These are phyloP conservation scores for Ctenopoma kingsleyae DNA, from an alignment of 2,797 vertebrate genomes.

Conservation along the genomic window DNA sequence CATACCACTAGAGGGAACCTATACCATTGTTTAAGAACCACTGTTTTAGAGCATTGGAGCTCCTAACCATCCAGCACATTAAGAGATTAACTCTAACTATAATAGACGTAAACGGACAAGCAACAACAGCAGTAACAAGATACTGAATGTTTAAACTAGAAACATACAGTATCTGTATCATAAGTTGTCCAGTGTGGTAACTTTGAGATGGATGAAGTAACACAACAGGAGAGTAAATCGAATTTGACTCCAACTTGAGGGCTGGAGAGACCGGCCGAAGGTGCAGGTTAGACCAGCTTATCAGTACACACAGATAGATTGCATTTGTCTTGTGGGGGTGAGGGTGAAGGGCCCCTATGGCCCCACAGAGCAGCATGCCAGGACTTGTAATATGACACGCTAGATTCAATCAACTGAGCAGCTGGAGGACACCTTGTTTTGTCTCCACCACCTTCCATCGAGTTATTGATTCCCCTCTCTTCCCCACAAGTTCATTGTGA, in stretches of 20 bases:
- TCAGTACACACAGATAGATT: constrained; percentile 21
- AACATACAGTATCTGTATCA: no score
- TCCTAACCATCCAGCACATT: no score
- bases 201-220: background rate
- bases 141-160: no score
- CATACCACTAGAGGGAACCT: no score
- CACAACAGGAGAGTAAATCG: background rate
- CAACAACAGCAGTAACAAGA: no score
- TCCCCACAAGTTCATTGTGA: constrained; percentile 24
- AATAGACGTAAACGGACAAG: no score
- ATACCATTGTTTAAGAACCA: no score
- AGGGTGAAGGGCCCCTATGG: constrained; percentile 31
- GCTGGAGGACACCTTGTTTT: constrained; percentile 54
- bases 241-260: background rate
- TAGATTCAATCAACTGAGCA: constrained; percentile 65
- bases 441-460: constrained; percentile 43
- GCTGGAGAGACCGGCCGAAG: background rate
- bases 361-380: constrained; percentile 21
- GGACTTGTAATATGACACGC: constrained; percentile 62
- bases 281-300: constrained; percentile 21
- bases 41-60: no score
- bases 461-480: constrained; percentile 54
- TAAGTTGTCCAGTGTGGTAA: no score
- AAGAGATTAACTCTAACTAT: no score
- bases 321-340: constrained; percentile 51